Percentiles rank a stretch among this genome's conserved stretches.
phyloP scores from a whole-genome alignment of 92 coral and sea anemone genomes.

The Metridium senile region DNA sequence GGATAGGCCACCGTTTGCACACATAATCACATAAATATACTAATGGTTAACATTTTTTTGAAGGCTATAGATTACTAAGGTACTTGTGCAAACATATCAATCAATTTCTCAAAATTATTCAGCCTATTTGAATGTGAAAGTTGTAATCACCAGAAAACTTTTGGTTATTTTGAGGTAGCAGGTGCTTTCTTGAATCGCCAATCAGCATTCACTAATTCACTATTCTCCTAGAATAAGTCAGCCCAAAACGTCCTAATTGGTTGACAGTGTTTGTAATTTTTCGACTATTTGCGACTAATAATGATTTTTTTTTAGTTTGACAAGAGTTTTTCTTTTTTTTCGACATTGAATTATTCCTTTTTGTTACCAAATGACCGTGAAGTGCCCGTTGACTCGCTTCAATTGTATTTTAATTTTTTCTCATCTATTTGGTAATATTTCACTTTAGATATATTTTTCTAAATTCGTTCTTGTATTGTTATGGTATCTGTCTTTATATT shows the following conservation, averaged over 20 bases:
- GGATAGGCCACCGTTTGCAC: not conserved
- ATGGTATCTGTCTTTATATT: not conserved
- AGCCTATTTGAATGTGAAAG: not conserved
- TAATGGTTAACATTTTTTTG: constrained; percentile 20
- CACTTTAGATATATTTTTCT: not conserved
- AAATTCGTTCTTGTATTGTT: not conserved
- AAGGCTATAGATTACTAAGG: constrained; percentile 27
- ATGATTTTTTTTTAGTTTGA: not conserved
- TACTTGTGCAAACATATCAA: constrained; percentile 23
- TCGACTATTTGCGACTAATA: not conserved
- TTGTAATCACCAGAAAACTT: not conserved
- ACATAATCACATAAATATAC: not conserved
- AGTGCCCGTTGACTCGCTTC: no score
- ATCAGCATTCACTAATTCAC: constrained; percentile 9
- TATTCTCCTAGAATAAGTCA: constrained; percentile 5
- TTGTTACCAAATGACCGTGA: not conserved
- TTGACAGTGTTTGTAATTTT: not conserved
- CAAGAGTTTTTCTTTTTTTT: not conserved
- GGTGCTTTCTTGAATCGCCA: constrained; percentile 11
- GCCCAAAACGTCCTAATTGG: constrained; percentile 24
- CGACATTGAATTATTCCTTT: not conserved
- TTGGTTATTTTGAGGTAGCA: not conserved
- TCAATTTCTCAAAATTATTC: constrained; percentile 6
- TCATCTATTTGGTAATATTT: no score
- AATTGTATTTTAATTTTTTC: no score